Evolutionary conservation across 2,888 invertebrate genomes (phyloP).

Genomic region (Meiosimyza platycephala): DNA sequence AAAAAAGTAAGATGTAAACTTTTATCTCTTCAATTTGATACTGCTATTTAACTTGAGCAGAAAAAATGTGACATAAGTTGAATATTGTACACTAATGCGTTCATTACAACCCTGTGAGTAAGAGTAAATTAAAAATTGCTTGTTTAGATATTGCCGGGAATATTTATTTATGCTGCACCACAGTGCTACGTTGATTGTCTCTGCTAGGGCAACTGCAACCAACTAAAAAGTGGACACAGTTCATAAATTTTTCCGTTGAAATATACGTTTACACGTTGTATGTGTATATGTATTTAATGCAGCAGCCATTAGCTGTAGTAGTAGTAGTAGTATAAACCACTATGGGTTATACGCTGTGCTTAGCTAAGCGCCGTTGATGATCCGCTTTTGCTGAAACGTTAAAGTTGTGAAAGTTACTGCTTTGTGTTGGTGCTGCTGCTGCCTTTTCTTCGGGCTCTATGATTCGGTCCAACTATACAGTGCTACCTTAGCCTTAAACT

Average conservation of each 20-base stretch:
- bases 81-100: too few relatives aligned
- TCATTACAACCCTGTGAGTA: too few relatives aligned
- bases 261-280: not conserved
- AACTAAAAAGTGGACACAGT: slow-evolving; percentile 8
- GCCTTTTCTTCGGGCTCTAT: too few relatives aligned
- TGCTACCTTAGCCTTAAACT: too few relatives aligned
- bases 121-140: not conserved
- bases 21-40: too few relatives aligned
- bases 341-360: slow-evolving; percentile 1
- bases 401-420: not conserved
- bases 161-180: too few relatives aligned
- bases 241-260: slow-evolving; percentile 18
- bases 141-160: too few relatives aligned
- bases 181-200: too few relatives aligned
- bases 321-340: not conserved
- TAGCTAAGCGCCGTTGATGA: slow-evolving; percentile 2
- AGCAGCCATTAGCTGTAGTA: not conserved
- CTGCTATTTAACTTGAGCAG: too few relatives aligned
- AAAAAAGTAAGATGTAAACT: too few relatives aligned
- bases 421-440: not conserved
- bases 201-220: too few relatives aligned
- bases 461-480: not conserved
- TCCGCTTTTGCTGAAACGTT: slow-evolving; percentile 6
- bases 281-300: not conserved
- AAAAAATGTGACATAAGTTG: too few relatives aligned